phyloP scores from a whole-genome alignment of 2,888 invertebrate species.

The Cephus rjabovi region DNA sequence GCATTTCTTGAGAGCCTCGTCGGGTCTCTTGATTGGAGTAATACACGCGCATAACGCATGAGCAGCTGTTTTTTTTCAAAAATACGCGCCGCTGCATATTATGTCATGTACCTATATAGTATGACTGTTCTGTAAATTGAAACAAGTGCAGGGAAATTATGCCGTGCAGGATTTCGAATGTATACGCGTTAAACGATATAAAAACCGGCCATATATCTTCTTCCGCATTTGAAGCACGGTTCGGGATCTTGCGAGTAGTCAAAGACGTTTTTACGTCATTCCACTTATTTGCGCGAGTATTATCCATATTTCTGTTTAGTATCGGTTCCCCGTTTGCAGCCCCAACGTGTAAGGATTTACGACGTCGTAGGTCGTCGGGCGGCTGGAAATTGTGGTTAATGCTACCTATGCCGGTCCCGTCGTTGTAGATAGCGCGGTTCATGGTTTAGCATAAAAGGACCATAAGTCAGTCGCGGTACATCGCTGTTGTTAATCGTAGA shows the following conservation, averaged over 20 bases:
- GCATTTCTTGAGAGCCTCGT: constrained; percentile 5
- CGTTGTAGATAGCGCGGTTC: constrained; percentile 4
- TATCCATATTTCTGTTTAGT: constrained; percentile 34
- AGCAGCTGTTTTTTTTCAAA: neutral
- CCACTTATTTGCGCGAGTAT: constrained; percentile 22
- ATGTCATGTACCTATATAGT: neutral
- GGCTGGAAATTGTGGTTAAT: constrained; percentile 35
- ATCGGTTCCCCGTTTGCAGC: constrained; percentile 31
- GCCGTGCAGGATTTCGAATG: neutral
- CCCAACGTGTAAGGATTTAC: constrained; percentile 40
- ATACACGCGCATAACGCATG: neutral
- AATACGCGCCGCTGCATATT: neutral
- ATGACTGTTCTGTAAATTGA: neutral
- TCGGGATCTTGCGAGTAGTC: neutral
- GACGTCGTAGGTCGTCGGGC: constrained; percentile 46
- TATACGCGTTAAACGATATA: neutral
- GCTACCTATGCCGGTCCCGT: constrained; percentile 1
- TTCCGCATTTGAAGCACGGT: neutral
- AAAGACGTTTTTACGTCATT: constrained; percentile 9
- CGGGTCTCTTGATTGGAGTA: constrained; percentile 20
- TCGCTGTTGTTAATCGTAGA: neutral
- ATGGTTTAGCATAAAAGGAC: constrained; percentile 7
- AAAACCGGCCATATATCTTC: neutral
- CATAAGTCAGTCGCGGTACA: neutral
- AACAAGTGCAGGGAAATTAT: neutral